phyloP scores from a whole-genome alignment of 2,888 invertebrate genomes.

The Salticus scenicus region DNA sequence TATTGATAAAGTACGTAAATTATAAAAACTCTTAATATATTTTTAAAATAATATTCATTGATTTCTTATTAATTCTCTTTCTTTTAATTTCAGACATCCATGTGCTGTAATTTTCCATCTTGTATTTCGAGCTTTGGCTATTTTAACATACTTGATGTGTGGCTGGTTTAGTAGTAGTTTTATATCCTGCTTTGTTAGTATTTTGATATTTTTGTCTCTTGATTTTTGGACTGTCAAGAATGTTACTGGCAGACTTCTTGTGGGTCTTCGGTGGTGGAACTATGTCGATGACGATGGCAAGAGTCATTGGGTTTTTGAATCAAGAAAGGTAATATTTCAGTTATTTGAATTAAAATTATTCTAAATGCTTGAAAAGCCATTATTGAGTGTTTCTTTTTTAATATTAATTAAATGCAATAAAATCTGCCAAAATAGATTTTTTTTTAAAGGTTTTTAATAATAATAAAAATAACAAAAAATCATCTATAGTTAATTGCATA shows the following conservation, averaged over 20 bases:
- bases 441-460: too few species aligned
- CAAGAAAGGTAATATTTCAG: conserved; percentile 82
- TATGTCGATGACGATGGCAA: conserved; percentile 97
- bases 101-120: conserved; percentile 94
- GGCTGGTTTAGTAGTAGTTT: conserved; percentile 93
- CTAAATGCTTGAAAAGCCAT: too few species aligned
- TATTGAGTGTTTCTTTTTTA: not conserved
- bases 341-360: too few species aligned
- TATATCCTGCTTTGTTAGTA: conserved; percentile 95
- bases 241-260: conserved; percentile 90
- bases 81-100: conserved; percentile 81
- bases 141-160: conserved; percentile 92
- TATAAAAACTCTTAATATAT: too few species aligned
- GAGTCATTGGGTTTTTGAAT: conserved; percentile 98
- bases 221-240: conserved; percentile 99
- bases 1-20: too few species aligned
- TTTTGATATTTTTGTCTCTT: conserved; percentile 92
- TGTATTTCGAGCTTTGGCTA: conserved; percentile 87
- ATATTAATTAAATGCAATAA: not conserved
- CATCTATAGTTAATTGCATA: too few species aligned
- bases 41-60: too few species aligned
- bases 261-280: conserved; percentile 99
- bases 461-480: too few species aligned
- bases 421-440: too few species aligned
- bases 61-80: not conserved